Base-by-base conservation (phyloP, 2,113 vertebrate species). In the Irena cyanogastra region DNA sequence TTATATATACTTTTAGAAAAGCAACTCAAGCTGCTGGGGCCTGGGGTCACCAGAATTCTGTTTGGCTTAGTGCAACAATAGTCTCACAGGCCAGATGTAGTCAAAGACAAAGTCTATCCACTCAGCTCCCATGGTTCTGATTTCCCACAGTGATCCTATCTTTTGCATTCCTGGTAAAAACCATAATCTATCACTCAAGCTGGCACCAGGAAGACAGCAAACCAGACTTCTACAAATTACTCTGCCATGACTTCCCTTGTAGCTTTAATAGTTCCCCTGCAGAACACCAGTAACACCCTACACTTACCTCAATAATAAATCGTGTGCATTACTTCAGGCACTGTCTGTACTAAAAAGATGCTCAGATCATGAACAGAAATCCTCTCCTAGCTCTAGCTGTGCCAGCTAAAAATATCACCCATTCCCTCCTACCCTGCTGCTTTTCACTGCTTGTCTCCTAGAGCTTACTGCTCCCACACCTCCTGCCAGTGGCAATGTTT, bases 401-500 rank as follows among this genome's bases (percentile, higher is more conserved):
- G 60, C 76, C 82, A 54, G 64, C 89, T 97, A 93, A 94, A 97
- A 94, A 87, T 78, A 92, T 56, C 69, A 70, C 39, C 80, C 12
- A 2, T 74, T 82, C 60, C 64, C 60, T 92, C 76, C 91, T 81
- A 89, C 72, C 72, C 65, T 75, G 91, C 65, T 93, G 85, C 74
- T 88, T 83, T 83, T 90, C 49, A 50, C 57, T 76, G 86, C 71
- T 70, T 59, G 56, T 84, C 80, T 95, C 83, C 86, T 77, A 50
- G 45, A 61, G 50, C 59, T 69, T 28, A 41, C 52, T 79, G 69
- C 49, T 93, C 75, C 66, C 4, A 5, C 63, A 92, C 66, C 83
- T 93, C 83, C 78, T 4, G 39, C 71, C 82, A 76, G 68, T 21
- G 54, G 78, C 75, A 82, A 57, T 23, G 60, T 69, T 50, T 61